These are phyloP conservation scores for Pentamera pediparva DNA, from an alignment of 53 echinoderm and acorn worm species.

Conservation along the genomic window DNA sequence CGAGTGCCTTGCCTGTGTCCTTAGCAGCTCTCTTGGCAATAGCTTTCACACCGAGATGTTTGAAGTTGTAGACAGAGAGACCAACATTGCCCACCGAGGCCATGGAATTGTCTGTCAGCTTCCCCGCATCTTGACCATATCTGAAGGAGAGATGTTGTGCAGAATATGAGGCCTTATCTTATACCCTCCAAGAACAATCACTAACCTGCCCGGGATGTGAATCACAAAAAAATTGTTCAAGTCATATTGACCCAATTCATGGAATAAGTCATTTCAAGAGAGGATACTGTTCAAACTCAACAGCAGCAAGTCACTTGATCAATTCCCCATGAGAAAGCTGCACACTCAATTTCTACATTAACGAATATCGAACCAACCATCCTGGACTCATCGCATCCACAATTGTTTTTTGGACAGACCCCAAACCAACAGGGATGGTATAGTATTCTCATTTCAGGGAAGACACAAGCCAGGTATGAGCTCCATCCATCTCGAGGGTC, in stretches of 20 bases:
- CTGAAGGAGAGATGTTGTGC: conserved; percentile 24
- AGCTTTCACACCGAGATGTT: conserved; percentile 81
- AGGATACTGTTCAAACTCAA: not conserved
- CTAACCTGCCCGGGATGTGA: too few relatives aligned
- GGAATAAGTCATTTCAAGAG: not conserved
- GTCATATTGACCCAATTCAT: not conserved
- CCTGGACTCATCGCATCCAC: too few relatives aligned
- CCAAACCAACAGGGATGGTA: too few relatives aligned
- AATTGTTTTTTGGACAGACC: too few relatives aligned
- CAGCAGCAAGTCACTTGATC: not conserved
- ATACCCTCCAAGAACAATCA: too few relatives aligned
- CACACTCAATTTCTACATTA: too few relatives aligned
- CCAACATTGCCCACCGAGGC: conserved; percentile 80
- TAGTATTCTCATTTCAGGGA: too few relatives aligned
- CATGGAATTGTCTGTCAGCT: conserved; percentile 74
- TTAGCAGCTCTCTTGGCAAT: conserved; percentile 86
- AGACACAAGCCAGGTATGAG: too few relatives aligned
- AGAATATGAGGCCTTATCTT: not conserved
- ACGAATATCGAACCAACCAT: too few relatives aligned
- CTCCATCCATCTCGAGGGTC: too few relatives aligned
- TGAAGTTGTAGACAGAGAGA: conserved; percentile 70
- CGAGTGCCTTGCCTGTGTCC: conserved; percentile 79
- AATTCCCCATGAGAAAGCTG: too few relatives aligned
- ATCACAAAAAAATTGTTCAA: not conserved
- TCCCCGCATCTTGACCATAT: conserved; percentile 84